Evolutionary conservation across 30 jellyfish, hydroid and myxozoan species (phyloP).

Genomic region (Morbakka virulenta): DNA sequence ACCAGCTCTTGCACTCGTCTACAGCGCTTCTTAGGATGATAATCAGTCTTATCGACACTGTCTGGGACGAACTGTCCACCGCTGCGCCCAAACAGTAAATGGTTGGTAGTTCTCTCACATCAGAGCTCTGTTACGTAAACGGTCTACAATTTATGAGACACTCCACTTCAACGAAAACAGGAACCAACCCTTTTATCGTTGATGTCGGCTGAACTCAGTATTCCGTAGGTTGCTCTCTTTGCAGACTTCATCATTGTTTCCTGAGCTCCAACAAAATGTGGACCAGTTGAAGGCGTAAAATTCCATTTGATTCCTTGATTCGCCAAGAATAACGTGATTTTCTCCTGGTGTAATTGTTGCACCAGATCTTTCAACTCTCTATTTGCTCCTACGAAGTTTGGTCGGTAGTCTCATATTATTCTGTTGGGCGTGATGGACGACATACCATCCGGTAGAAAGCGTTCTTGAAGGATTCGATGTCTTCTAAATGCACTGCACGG

Average conservation of each 20-base stretch:
- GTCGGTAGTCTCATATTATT: slow-evolving; percentile 35
- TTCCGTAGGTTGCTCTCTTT: slow-evolving; percentile 33
- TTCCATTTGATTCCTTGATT: slow-evolving; percentile 56
- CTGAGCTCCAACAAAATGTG: slow-evolving; percentile 44
- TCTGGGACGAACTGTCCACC: slow-evolving; percentile 31
- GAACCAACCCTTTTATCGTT: slow-evolving; percentile 35
- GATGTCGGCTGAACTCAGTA: slow-evolving; percentile 22
- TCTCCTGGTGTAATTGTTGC: too few relatives aligned
- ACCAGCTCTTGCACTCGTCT: slow-evolving; percentile 12
- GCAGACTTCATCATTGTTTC: slow-evolving; percentile 47
- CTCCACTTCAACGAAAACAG: slow-evolving; percentile 42
- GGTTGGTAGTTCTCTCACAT: slow-evolving; percentile 36
- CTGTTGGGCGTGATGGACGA: slow-evolving; percentile 44
- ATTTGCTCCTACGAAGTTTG: slow-evolving; percentile 49
- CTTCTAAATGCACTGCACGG: slow-evolving; percentile 72
- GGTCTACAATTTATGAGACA: slow-evolving; percentile 44
- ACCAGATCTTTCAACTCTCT: too few relatives aligned
- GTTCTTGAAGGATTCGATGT: slow-evolving; percentile 50
- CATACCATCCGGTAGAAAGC: slow-evolving; percentile 48
- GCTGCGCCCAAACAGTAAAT: slow-evolving; percentile 38
- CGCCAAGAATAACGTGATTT: slow-evolving; percentile 14
- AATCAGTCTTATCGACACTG: slow-evolving; percentile 1
- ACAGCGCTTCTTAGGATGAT: slow-evolving; percentile 10
- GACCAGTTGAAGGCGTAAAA: slow-evolving; percentile 47
- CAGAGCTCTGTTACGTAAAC: slow-evolving; percentile 33